Conservation (phyloP, 2,113 vertebrate genomes). For the Origma solitaria region DNA sequence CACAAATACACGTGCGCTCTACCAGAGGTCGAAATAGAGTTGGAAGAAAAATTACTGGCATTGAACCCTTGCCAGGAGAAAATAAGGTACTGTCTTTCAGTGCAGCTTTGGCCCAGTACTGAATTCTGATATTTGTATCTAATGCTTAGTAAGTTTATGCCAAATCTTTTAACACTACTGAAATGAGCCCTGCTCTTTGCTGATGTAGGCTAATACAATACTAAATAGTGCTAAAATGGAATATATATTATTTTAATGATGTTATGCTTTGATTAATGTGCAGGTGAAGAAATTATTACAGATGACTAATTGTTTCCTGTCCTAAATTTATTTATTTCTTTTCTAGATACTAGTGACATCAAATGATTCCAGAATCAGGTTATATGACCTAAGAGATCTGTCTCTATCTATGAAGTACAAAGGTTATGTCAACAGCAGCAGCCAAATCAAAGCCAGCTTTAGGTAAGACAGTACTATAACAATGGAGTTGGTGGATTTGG, state of each 20-base stretch:
- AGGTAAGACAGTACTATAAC: conserved; percentile 73
- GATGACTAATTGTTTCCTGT: not conserved
- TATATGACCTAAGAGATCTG: conserved; percentile 95
- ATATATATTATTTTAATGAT: not conserved
- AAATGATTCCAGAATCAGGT: conserved; percentile 94
- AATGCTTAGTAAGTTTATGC: not conserved
- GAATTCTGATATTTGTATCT: not conserved
- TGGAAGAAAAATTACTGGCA: conserved; percentile 97
- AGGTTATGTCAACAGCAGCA: conserved; percentile 97
- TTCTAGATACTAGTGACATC: conserved; percentile 95
- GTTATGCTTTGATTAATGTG: not conserved
- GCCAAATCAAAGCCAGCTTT: conserved; percentile 99
- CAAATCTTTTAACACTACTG: not conserved
- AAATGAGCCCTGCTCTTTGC: not conserved
- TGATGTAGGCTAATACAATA: not conserved
- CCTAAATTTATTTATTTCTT: not conserved
- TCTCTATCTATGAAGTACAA: conserved; percentile 99
- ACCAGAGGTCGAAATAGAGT: conserved; percentile 95
- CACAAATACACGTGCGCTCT: conserved; percentile 96
- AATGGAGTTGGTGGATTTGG: not conserved
- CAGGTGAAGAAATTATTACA: not conserved
- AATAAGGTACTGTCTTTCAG: conserved; percentile 82
- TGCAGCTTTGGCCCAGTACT: not conserved
- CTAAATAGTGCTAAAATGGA: not conserved
- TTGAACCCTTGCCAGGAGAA: conserved; percentile 96